Percentiles rank a stretch among this genome's conserved stretches.
Conservation (phyloP, 2,113 vertebrate genomes). For the Ameiurus melas region DNA sequence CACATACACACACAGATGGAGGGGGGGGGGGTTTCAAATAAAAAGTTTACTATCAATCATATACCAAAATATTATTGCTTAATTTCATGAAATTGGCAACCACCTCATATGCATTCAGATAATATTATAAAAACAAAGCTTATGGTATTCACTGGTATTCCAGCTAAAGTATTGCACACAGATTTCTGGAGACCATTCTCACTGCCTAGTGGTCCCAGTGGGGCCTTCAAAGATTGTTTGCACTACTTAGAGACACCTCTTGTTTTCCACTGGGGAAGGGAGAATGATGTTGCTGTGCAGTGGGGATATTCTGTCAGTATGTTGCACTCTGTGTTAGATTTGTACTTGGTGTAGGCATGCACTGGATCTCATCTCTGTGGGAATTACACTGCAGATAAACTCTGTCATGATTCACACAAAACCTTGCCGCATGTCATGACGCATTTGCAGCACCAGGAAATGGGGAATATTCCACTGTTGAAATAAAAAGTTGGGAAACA, state of each 20-base stretch:
- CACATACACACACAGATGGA: background rate
- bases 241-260: slow-evolving; percentile 31
- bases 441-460: slow-evolving; percentile 15
- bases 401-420: slow-evolving; percentile 5
- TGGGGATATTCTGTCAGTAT: slow-evolving; percentile 11
- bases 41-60: background rate
- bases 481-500: background rate
- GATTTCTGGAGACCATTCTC: slow-evolving; percentile 7
- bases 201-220: slow-evolving; percentile 8
- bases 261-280: slow-evolving; percentile 24
- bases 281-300: background rate
- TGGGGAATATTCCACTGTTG: background rate
- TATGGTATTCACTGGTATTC: slow-evolving; percentile 22
- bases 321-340: background rate
- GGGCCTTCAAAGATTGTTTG: slow-evolving; percentile 22
- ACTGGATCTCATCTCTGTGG: slow-evolving; percentile 14
- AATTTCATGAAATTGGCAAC: background rate
- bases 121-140: background rate
- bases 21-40: no score
- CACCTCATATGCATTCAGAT: background rate
- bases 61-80: background rate
- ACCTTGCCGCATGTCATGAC: background rate
- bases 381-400: slow-evolving; percentile 25
- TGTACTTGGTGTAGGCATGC: slow-evolving; percentile 11
- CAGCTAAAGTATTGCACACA: background rate